These are phyloP conservation scores for Echeneis naucrates DNA, from an alignment of 2,797 vertebrate genomes.

Conservation along the genomic window DNA sequence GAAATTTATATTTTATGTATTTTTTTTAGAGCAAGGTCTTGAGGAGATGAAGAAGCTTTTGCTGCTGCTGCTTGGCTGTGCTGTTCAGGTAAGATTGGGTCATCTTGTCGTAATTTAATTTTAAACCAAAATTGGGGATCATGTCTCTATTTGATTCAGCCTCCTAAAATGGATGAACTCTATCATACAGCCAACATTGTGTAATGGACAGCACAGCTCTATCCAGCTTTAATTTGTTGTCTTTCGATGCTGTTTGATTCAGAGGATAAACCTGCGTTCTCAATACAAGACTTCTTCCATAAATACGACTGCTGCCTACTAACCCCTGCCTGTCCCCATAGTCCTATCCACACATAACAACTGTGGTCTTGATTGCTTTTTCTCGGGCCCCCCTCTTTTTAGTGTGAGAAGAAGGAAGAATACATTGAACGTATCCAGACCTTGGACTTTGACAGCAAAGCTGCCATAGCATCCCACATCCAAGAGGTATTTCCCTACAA, in stretches of 20 bases:
- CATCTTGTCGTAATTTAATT: not conserved
- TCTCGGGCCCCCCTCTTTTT: conserved; percentile 42
- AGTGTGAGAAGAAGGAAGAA: conserved; percentile 98
- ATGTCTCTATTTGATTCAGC: not conserved
- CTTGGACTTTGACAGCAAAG: conserved; percentile 96
- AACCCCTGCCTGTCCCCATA: conserved; percentile 34
- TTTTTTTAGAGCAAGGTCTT: conserved; percentile 92
- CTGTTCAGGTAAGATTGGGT: conserved; percentile 89
- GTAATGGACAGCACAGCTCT: conserved; percentile 18
- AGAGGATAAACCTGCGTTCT: conserved; percentile 10
- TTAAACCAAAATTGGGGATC: conserved; percentile 3
- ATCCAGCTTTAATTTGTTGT: conserved; percentile 39
- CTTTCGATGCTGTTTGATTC: conserved; percentile 20
- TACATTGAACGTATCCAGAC: conserved; percentile 97
- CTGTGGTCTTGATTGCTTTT: not conserved
- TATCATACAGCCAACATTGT: conserved; percentile 4
- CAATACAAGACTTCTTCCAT: conserved; percentile 4
- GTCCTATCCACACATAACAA: not conserved
- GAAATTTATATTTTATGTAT: too few species aligned
- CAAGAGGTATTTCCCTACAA: conserved; percentile 89
- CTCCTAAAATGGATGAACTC: conserved; percentile 14
- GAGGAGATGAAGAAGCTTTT: conserved; percentile 95
- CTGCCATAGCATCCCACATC: conserved; percentile 96
- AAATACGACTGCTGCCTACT: conserved; percentile 17
- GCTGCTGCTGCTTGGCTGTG: conserved; percentile 94